Conservation (phyloP, 2,888 invertebrate species). For the Chouioia cunea region DNA sequence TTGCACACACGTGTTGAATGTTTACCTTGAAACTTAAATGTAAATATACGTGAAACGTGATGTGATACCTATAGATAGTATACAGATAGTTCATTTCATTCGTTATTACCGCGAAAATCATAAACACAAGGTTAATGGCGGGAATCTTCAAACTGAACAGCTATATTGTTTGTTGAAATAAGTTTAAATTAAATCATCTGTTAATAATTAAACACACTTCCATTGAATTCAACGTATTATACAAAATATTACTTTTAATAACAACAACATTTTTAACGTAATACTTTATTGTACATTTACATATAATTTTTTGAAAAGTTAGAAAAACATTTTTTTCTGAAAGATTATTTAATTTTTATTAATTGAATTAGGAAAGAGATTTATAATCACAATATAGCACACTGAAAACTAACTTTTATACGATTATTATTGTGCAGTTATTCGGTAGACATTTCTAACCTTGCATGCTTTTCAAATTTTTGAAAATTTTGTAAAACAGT, state of each 20-base stretch:
- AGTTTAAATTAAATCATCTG: no score
- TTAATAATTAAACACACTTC: no score
- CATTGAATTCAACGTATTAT: no score
- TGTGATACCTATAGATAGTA: background rate
- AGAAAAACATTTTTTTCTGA: no score
- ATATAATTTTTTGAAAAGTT: no score
- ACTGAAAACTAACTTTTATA: no score
- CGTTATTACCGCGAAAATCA: conserved; percentile 17
- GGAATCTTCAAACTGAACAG: conserved; percentile 29
- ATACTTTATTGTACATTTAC: conserved; percentile 38
- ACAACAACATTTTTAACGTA: conserved; percentile 21
- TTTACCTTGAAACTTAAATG: background rate
- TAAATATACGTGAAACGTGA: conserved; percentile 17
- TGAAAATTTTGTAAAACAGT: conserved; percentile 24
- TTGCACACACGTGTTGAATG: background rate
- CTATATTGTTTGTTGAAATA: background rate
- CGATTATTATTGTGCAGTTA: no score
- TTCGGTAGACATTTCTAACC: background rate
- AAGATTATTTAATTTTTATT: no score
- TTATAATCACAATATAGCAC: no score
- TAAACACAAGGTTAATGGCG: conserved; percentile 23
- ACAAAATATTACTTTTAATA: no score
- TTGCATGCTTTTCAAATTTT: conserved; percentile 30
- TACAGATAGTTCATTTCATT: conserved; percentile 26
- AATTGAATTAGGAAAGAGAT: no score